A percentile compares a stretch with the other conserved stretches of the same genome.
Evolutionary conservation across 2,888 invertebrate species (phyloP).

Genomic region (Eretmocerus hayati): DNA sequence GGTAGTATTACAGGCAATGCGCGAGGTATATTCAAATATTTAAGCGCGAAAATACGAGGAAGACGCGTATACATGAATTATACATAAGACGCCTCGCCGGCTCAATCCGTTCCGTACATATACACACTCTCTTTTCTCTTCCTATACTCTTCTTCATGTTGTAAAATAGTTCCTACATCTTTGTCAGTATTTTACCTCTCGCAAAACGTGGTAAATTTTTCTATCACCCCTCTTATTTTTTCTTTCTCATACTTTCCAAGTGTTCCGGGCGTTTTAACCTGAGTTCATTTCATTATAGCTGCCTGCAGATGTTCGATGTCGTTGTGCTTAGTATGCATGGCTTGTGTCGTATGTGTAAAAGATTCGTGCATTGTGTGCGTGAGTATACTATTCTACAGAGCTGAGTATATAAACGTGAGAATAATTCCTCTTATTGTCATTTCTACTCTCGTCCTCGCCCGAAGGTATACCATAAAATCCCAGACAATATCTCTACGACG

Average conservation of each 20-base stretch:
- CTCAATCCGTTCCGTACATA: not conserved
- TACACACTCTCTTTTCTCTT: slow-evolving; percentile 5
- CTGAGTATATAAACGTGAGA: too few species aligned
- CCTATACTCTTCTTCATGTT: slow-evolving; percentile 6
- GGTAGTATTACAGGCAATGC: slow-evolving; percentile 30
- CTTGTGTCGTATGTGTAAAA: not conserved
- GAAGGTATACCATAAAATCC: slow-evolving; percentile 2
- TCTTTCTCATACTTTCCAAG: not conserved
- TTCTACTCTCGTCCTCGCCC: slow-evolving; percentile 13
- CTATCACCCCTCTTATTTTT: not conserved
- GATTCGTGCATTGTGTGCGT: not conserved
- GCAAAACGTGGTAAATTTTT: not conserved
- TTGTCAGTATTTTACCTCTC: not conserved
- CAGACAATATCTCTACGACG: too few species aligned
- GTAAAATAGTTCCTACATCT: not conserved
- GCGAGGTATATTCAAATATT: slow-evolving; percentile 46
- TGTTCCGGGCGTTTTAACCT: not conserved
- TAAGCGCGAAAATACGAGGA: slow-evolving; percentile 45
- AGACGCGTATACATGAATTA: slow-evolving; percentile 40
- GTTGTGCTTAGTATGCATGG: too few species aligned
- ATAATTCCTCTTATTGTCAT: slow-evolving; percentile 21
- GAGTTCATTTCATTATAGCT: not conserved
- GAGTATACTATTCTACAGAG: slow-evolving; percentile 3
- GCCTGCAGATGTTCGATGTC: too few species aligned
- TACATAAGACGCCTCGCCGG: slow-evolving; percentile 36